phyloP scores from a whole-genome alignment of 2,888 invertebrate genomes.

The Ctena decussata region DNA sequence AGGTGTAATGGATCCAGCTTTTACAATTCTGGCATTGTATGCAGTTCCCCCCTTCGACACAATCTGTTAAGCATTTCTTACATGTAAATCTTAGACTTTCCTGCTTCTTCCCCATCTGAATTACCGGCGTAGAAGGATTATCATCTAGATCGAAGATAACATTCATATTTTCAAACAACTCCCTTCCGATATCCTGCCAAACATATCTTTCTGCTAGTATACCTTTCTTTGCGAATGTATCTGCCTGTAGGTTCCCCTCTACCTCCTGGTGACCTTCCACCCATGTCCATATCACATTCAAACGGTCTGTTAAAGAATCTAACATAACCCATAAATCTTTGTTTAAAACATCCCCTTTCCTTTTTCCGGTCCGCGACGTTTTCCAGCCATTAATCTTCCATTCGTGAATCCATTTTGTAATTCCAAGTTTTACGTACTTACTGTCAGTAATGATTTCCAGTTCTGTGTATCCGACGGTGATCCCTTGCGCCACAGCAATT shows the following conservation, averaged over 20 bases:
- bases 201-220: neutral
- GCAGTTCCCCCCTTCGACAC: neutral
- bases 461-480: neutral
- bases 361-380: neutral
- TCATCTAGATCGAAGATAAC: neutral
- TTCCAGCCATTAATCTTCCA: neutral
- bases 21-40: neutral
- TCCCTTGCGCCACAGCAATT: neutral
- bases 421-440: neutral
- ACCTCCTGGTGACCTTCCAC: neutral
- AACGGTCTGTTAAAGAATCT: neutral
- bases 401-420: neutral
- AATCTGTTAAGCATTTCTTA: neutral
- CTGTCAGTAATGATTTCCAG: neutral
- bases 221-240: neutral
- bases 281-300: neutral
- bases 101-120: neutral
- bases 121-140: neutral
- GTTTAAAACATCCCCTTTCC: neutral
- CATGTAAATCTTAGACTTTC: neutral
- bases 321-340: neutral
- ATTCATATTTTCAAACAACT: neutral
- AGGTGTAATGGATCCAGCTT: neutral
- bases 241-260: neutral
- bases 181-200: neutral